Base-by-base conservation (phyloP, 1,140 invertebrate genomes). In the Lordiphosa stackelbergi region DNA sequence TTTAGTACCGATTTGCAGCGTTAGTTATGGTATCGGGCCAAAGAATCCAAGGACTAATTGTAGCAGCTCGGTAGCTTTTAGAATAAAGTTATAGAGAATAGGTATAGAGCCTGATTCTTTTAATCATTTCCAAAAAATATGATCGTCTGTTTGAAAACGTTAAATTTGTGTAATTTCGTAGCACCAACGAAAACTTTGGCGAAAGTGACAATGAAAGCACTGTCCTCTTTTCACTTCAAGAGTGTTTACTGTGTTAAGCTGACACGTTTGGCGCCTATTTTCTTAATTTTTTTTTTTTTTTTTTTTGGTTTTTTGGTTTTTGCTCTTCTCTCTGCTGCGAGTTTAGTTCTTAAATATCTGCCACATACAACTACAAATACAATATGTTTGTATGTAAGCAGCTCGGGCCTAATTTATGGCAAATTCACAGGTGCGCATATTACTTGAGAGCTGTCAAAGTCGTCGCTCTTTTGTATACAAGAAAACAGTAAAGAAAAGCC, bases 391-490 rank as follows among this genome's bases (percentile, higher is more conserved):
- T 40, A 40, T 55, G 52, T 53, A 37, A 41, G 49, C 61, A 47
- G 70, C 40, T 46, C 46, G 65, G 57, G 59, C 60, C 73, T 78
- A 79, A 78, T 78, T 78, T 78, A 78, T 78, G 73, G 73, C 73
- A 72, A 78, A 73, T 78, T 79, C 74, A 63, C 73, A 78, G 73
- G 73, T 78, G 73, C 74, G 74, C 65, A 60, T 61, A 69, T 78
- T 78, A 79, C 69, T 73, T 79, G 74, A 66, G 66, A 72, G 42
- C 73, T 78, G 73, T 79, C 73, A 78, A 78, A 78, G 74, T 69
- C 60, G 53, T 59, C 74, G 69, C 77, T 72, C 64, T 61, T 54
- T 58, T 52, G 47, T 31, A 47, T 53, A 42, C 53, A 36, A 10
- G 7, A 16, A 42, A 16, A 35, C 34, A 47, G 31, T 8, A 35